Evolutionary conservation across 1,140 invertebrate genomes (phyloP).

Genomic region (Eupristina koningsbergeri): DNA sequence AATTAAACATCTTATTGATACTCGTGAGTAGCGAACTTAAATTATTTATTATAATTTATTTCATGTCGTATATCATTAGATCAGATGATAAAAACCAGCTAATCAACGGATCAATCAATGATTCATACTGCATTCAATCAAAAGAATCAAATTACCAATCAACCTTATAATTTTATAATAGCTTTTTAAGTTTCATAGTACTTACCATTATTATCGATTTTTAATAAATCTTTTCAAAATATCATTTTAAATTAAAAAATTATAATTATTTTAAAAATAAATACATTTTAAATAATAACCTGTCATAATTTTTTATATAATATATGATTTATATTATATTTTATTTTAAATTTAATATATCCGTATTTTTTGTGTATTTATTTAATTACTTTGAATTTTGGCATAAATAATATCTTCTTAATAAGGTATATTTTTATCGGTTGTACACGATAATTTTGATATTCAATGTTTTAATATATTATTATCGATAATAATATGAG

Average conservation of each 20-base stretch:
- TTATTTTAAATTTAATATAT: too few relatives aligned
- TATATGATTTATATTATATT: too few relatives aligned
- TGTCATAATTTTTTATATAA: not conserved
- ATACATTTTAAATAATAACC: not conserved
- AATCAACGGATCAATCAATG: slow-evolving; percentile 40
- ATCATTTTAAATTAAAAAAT: too few relatives aligned
- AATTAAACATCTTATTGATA: not conserved
- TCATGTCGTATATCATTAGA: slow-evolving; percentile 21
- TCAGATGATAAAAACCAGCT: slow-evolving; percentile 27
- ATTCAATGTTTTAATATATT: too few relatives aligned
- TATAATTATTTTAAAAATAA: not conserved
- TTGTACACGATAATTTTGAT: too few relatives aligned
- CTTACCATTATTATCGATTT: not conserved
- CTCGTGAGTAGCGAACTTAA: slow-evolving; percentile 12
- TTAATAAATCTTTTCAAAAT: too few relatives aligned
- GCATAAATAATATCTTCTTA: too few relatives aligned
- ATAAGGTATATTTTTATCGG: too few relatives aligned
- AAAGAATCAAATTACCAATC: slow-evolving; percentile 31
- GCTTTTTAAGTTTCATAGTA: not conserved
- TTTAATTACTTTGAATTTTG: too few relatives aligned
- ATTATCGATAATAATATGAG: too few relatives aligned
- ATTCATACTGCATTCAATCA: slow-evolving; percentile 34
- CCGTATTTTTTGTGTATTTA: too few relatives aligned
- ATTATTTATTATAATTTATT: slow-evolving; percentile 47
- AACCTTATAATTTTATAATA: slow-evolving; percentile 40